These are phyloP conservation scores for Tubulanus polymorphus DNA, from an alignment of 2,888 invertebrate species.

Conservation along the genomic window DNA sequence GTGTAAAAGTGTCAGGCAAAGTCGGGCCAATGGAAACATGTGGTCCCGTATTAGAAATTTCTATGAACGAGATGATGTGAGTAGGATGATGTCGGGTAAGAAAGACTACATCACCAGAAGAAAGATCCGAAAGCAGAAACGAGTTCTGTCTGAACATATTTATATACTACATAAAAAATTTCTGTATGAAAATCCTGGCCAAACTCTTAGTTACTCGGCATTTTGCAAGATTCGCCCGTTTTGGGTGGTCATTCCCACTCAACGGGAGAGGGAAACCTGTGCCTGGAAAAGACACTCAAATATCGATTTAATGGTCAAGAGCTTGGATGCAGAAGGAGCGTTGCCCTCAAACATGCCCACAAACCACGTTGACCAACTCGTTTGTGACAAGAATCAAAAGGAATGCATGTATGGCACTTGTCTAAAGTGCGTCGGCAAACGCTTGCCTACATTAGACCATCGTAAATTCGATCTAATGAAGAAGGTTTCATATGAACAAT, in stretches of 20 bases:
- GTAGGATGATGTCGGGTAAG: slow-evolving; percentile 9
- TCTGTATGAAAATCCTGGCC: slow-evolving; percentile 2
- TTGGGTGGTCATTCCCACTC: slow-evolving; percentile 16
- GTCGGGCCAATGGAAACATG: too few species aligned
- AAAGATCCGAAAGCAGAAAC: slow-evolving; percentile 16
- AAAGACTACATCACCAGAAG: slow-evolving; percentile 14
- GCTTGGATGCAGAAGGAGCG: too few species aligned
- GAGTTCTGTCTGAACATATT: slow-evolving; percentile 13
- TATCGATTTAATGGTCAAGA: slow-evolving; percentile 12
- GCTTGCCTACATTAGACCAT: too few species aligned
- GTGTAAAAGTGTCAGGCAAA: slow-evolving; percentile 1
- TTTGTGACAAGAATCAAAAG: too few species aligned
- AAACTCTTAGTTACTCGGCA: slow-evolving; percentile 7
- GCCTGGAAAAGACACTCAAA: slow-evolving; percentile 17
- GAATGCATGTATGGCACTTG: too few species aligned
- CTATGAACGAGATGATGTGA: slow-evolving; percentile 12
- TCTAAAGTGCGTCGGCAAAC: too few species aligned
- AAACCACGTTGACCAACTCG: too few species aligned
- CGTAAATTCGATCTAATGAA: too few species aligned
- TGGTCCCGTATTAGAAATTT: too few species aligned
- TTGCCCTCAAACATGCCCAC: too few species aligned
- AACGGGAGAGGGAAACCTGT: slow-evolving; percentile 20
- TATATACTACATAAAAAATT: slow-evolving; percentile 16
- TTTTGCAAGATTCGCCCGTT: slow-evolving; percentile 18
- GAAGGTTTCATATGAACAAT: background rate